Percentiles rank a stretch among this genome's conserved stretches.
phyloP scores from a whole-genome alignment of 2,113 vertebrate genomes.

The Bos indicus region DNA sequence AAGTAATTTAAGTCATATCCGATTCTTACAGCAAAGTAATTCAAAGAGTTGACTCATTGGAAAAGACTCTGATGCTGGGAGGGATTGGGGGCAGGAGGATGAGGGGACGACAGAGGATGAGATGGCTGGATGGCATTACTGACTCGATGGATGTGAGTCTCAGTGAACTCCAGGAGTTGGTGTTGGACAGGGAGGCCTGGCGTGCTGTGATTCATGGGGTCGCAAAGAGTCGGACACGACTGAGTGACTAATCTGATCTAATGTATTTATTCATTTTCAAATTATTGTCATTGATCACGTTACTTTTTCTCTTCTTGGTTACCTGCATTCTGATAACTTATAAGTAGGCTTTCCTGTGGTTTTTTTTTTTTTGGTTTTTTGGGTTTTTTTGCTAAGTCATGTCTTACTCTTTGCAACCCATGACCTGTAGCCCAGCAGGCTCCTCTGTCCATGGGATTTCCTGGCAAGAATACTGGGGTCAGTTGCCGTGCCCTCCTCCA shows the following conservation, averaged over 20 bases:
- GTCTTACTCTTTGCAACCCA: not conserved
- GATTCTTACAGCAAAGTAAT: not conserved
- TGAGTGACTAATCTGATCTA: too few species aligned
- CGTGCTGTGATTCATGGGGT: too few species aligned
- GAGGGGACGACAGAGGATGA: too few species aligned
- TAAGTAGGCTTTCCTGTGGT: not conserved
- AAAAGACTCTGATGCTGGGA: too few species aligned
- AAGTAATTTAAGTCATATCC: not conserved
- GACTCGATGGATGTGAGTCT: too few species aligned
- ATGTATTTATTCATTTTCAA: not conserved
- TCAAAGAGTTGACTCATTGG: not conserved
- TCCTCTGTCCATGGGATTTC: not conserved
- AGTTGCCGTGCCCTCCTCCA: not conserved
- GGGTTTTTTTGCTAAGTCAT: not conserved
- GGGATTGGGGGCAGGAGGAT: too few species aligned
- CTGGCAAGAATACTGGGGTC: not conserved
- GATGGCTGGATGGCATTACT: too few species aligned
- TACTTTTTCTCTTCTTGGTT: not conserved
- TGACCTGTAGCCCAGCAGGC: not conserved
- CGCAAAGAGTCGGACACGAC: too few species aligned
- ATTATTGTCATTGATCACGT: not conserved
- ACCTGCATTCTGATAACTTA: not conserved
- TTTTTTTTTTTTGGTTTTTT: too few species aligned
- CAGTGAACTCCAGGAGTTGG: too few species aligned
- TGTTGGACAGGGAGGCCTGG: too few species aligned